Base-by-base conservation (phyloP, 2,797 vertebrate species). In the Myotis daubentonii region DNA sequence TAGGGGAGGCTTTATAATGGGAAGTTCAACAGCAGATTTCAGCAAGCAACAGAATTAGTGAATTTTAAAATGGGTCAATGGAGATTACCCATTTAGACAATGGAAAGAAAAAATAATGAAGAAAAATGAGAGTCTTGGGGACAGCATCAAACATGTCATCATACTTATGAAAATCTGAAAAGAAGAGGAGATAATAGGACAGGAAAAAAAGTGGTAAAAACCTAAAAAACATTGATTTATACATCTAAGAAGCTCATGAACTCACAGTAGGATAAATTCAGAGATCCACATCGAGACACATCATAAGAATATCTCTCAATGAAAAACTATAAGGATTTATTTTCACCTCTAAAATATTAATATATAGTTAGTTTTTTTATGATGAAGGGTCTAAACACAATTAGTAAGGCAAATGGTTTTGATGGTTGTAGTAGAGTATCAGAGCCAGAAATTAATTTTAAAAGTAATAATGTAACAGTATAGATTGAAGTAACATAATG, bases 361-460 rank as follows among this genome's bases (percentile, higher is more conserved):
- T 44, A 57, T 70, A 51, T 30, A 19, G 0, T 3, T 62, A 51
- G 5, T 60, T 53, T 79, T 91, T 81, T 68, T 53, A 49, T 74
- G 8, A 72, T 65, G 17, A 87, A 80, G 5, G 0, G 2, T 60
- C 53, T 89, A 83, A 81, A 87, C 12, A 70, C 20, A 88, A 51
- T 75, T 92, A 76, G 12, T 13, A 79, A 72, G 15, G 8, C 10
- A 93, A 85, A 41, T 74, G 5, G 1, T 72, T 1, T 51, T 62
- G 2, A 20, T 75, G 15, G 22, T 36, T 70, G 0, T 74, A 8
- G 25, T 70, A 81, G 33, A 78, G 2, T 76, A 60, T 65, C 33
- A 36, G 5, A 78, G 23, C 10, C 30, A 94, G n/a, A 91, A 41
- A 51, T 78, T 85, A 89, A 80, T 47, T 30, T 91, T 91, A 85